Base-by-base conservation (phyloP, 2,113 vertebrate species). In the Lipophrys pholis region DNA sequence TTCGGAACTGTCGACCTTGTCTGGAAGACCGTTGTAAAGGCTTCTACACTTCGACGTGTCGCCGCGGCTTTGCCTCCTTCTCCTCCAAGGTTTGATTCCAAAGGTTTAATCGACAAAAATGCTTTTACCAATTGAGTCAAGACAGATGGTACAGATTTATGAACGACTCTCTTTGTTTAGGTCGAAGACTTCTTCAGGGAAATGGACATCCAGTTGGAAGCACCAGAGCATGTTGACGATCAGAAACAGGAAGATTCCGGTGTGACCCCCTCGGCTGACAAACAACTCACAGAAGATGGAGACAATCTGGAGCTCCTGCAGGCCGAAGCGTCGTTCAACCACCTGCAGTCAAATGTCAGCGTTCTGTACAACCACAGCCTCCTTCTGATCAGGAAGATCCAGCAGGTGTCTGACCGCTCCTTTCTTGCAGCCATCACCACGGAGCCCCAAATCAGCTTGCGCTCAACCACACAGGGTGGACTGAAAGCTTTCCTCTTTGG, bases 1-100 rank as follows among this genome's bases (percentile, higher is more conserved):
- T 95, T 92, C 90, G 93, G 14, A 87, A 93, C 69, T 96, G 95
- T 81, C 88, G 87, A 67, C 83, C 94, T 14, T 97, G 96, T 69
- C 90, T 97, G 59, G 90, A 95, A 85, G 94, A 92, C 11, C 83
- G 89, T 42, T 96, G 94, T 70, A 92, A 95, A 89, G 92, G 89
- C 68, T 94, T 94, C 72, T 94, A 93, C 2, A 91, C 91, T 48
- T 91, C 93, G 9, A 73, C 64, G 16, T 95, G 95, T 79, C 94
- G 86, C 1, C 80, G 54, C 1, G 88, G 82, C 7, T 82, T 92
- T 30, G 78, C 92, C 46, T 86, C 91, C 52, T 89, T 95, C 79
- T 92, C 86, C 41, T 91, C 84, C 46, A 95, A 85, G 95, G 96
- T 96, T 91, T 88, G 59, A 54, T 35, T 58, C 65, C 6, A 67